Conservation (phyloP, 2,797 vertebrate species). For the Botia kubotai region DNA sequence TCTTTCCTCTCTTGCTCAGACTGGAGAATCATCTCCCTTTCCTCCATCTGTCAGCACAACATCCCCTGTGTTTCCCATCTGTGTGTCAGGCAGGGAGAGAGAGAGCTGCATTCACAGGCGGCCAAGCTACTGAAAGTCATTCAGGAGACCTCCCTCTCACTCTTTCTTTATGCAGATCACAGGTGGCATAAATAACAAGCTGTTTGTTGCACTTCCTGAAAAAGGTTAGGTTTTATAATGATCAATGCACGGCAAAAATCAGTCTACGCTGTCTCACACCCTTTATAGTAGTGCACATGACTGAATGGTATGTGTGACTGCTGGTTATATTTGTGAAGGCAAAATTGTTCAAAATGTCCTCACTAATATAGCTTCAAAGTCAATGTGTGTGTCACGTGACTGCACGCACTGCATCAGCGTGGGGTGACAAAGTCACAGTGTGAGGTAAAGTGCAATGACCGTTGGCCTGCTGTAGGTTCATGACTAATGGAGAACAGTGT, state of each 20-base stretch:
- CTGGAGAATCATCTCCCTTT: slow-evolving; percentile 31
- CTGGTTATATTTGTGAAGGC: neutral
- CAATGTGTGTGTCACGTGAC: neutral
- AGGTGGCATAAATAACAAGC: slow-evolving; percentile 48
- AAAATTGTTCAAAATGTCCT: too few species aligned
- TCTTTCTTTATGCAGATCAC: slow-evolving; percentile 42
- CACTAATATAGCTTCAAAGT: too few species aligned
- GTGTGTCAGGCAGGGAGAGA: slow-evolving; percentile 41
- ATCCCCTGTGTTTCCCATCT: slow-evolving; percentile 62
- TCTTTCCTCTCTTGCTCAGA: slow-evolving; percentile 26
- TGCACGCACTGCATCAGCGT: neutral
- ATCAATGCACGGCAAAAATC: neutral
- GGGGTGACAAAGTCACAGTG: slow-evolving; percentile 22
- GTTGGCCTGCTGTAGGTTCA: slow-evolving; percentile 21
- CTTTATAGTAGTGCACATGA: too few species aligned
- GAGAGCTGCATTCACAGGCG: slow-evolving; percentile 8
- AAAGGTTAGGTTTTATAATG: neutral
- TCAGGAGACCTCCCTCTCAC: slow-evolving; percentile 32
- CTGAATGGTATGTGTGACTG: neutral
- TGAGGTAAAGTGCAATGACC: slow-evolving; percentile 34
- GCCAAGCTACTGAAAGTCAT: slow-evolving; percentile 43
- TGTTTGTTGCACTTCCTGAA: slow-evolving; percentile 13
- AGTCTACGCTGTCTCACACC: neutral
- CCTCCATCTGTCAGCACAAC: slow-evolving; percentile 59
- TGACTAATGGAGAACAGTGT: slow-evolving; percentile 28